phyloP scores from a whole-genome alignment of 2,797 vertebrate genomes.

The Melanotaenia pygmaea region DNA sequence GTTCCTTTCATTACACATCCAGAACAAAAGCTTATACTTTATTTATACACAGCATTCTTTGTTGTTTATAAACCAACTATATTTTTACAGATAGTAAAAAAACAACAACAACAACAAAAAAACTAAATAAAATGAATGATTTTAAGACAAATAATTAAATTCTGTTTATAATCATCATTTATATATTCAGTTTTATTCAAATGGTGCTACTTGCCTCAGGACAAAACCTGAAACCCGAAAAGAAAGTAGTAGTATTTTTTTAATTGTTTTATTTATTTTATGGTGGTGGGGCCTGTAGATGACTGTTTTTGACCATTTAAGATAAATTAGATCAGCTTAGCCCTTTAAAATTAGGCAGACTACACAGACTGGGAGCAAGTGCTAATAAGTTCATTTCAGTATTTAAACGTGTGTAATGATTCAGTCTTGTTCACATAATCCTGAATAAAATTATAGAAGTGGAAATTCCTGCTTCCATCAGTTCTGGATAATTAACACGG shows the following conservation, averaged over 20 bases:
- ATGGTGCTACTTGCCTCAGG: constrained; percentile 65
- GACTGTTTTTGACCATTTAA: not conserved
- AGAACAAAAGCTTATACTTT: constrained; percentile 5
- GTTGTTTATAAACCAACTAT: not conserved
- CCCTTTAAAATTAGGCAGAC: not conserved
- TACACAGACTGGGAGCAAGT: not conserved
- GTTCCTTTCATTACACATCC: constrained; percentile 41
- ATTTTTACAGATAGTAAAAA: constrained; percentile 11
- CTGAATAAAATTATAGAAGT: not conserved
- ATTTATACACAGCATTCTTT: constrained; percentile 1
- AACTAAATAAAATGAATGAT: constrained; percentile 13
- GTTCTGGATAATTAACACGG: not conserved
- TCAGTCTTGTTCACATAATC: not conserved
- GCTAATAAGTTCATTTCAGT: not conserved
- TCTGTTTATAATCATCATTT: constrained; percentile 4
- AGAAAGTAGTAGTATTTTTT: constrained; percentile 2
- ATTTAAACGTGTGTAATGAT: not conserved
- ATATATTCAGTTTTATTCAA: constrained; percentile 40
- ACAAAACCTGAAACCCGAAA: constrained; percentile 20
- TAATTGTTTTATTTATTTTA: not conserved
- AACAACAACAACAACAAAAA: not conserved
- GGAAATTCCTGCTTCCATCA: not conserved
- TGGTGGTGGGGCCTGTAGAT: not conserved
- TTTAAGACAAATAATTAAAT: constrained; percentile 32
- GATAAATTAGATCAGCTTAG: not conserved